Conservation (phyloP, 2,797 vertebrate species). For the Rhodeus uyekii region DNA sequence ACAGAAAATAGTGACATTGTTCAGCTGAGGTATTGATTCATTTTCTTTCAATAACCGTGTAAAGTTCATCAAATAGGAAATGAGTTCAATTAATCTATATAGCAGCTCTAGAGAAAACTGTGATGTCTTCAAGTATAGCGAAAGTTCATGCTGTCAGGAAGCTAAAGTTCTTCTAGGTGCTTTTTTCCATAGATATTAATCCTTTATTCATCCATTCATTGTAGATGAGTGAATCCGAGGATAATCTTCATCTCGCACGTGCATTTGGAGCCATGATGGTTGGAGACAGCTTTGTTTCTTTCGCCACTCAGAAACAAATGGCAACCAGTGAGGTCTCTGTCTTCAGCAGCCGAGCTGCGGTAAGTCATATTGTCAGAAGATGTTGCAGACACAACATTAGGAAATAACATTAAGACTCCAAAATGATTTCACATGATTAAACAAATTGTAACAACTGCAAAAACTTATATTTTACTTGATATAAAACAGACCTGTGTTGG, state of each 20-base stretch:
- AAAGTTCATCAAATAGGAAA: neutral
- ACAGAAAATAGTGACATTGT: neutral
- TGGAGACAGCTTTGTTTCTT: constrained; percentile 50
- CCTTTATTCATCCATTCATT: neutral
- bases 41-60: neutral
- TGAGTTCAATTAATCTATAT: neutral
- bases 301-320: constrained; percentile 26
- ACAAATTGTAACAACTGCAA: neutral
- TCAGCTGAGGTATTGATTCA: neutral
- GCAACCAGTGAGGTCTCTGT: constrained; percentile 26
- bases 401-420: neutral
- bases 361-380: constrained; percentile 18
- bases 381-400: neutral
- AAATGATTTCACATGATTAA: neutral
- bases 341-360: constrained; percentile 45
- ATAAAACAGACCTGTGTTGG: neutral
- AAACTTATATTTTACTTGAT: neutral
- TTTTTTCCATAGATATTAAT: neutral
- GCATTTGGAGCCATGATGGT: constrained; percentile 52
- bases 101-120: neutral
- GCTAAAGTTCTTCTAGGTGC: neutral
- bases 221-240: constrained; percentile 15
- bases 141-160: neutral
- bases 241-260: constrained; percentile 39
- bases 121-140: neutral